These are phyloP conservation scores for Dasysyrphus albostriatus DNA, from an alignment of 2,888 invertebrate species.

Conservation along the genomic window DNA sequence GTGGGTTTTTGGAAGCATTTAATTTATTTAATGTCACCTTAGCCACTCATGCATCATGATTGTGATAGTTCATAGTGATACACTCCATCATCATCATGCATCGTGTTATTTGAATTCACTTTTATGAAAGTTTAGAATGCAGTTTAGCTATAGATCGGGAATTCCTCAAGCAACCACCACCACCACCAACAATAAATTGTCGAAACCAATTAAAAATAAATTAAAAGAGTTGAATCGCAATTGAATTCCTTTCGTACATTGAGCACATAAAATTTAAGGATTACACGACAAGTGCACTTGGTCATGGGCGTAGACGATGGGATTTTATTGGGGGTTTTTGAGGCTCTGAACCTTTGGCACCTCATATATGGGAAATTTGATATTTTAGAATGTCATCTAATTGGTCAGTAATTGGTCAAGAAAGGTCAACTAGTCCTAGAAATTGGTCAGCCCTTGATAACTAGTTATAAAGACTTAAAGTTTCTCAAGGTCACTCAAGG, in stretches of 20 bases:
- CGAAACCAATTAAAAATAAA: slow-evolving; percentile 69
- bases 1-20: slow-evolving; percentile 48
- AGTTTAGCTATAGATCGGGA: slow-evolving; percentile 10
- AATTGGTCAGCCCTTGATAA: no score
- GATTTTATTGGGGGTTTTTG: background rate
- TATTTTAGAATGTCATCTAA: no score
- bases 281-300: slow-evolving; percentile 42
- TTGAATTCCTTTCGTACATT: slow-evolving; percentile 37
- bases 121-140: slow-evolving; percentile 36
- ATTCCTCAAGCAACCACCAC: slow-evolving; percentile 21
- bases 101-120: background rate
- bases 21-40: slow-evolving; percentile 64
- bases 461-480: no score
- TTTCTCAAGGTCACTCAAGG: no score
- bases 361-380: no score
- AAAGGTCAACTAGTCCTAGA: no score
- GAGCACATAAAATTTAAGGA: slow-evolving; percentile 24
- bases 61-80: slow-evolving; percentile 22
- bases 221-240: slow-evolving; percentile 56
- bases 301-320: background rate
- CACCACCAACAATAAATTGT: slow-evolving; percentile 34
- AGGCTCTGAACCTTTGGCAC: no score
- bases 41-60: slow-evolving; percentile 57
- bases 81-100: background rate
- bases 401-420: no score